phyloP scores from a whole-genome alignment of 1,140 invertebrate genomes.

The Ridgeia piscesae region DNA sequence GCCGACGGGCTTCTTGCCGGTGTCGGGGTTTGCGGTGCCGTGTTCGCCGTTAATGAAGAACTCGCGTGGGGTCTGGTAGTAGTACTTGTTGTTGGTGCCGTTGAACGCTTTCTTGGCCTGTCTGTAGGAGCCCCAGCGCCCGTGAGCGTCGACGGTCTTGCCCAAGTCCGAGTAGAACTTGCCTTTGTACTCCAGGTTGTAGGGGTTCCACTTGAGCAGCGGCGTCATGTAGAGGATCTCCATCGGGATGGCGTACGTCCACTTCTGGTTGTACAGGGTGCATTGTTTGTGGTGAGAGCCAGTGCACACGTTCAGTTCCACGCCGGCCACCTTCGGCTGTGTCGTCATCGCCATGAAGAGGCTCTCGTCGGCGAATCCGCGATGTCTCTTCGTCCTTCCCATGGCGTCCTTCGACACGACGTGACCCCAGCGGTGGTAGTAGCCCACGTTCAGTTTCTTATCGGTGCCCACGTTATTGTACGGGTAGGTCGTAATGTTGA shows the following conservation, averaged over 20 bases:
- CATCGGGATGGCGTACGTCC: no score
- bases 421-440: no score
- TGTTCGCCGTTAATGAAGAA: neutral
- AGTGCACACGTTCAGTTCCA: slow-evolving; percentile 35
- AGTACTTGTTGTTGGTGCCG: slow-evolving; percentile 33
- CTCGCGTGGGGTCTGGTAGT: slow-evolving; percentile 35
- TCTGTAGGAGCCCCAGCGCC: neutral
- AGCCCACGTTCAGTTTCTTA: no score
- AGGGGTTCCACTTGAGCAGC: slow-evolving; percentile 39
- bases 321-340: neutral
- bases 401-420: neutral
- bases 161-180: no score
- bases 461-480: no score
- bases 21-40: neutral
- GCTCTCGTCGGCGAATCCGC: slow-evolving; percentile 28
- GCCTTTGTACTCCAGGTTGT: slow-evolving; percentile 29
- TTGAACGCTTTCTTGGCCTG: slow-evolving; percentile 37
- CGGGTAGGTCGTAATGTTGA: no score
- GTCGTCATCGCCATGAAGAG: slow-evolving; percentile 34
- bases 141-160: slow-evolving; percentile 40
- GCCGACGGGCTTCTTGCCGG: slow-evolving; percentile 21
- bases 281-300: slow-evolving; percentile 37
- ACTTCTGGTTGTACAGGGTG: no score
- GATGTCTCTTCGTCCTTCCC: slow-evolving; percentile 14
- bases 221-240: slow-evolving; percentile 40